Base-by-base conservation (phyloP, 2,113 vertebrate species). In the Paradisaea rubra region DNA sequence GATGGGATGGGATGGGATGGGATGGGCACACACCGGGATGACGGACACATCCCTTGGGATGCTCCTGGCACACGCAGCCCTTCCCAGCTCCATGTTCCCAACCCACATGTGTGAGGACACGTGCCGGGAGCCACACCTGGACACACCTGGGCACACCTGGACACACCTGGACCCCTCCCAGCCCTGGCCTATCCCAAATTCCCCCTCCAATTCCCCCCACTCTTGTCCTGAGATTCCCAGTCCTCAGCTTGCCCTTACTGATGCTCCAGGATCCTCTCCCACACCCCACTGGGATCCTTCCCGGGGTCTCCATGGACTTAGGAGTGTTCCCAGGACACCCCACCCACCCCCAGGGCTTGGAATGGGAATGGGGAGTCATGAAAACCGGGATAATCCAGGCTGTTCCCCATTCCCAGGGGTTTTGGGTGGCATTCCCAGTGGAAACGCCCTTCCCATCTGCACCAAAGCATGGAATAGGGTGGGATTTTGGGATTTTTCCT, bases 221-320 rank as follows among this genome's bases (percentile, higher is more conserved):
- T 41, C 4, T 0, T 14, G 1, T 22, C 64, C 44, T 1, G 0
- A 60, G 4, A 70, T 70, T 82, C 65, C 66, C 37, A 35, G 11
- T 8, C 54, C 65, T 59, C 64, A 11, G 14, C 53, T n/a, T 5
- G 2, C 6, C 44, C 2, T 20, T 35, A 56, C 80, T 2, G 20
- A 8, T 8, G 31, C 31, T 30, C 37, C 79, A n/a, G 35, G 24
- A 50, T 23, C 30, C 65, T 52, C 35, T 50, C 65, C 45, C 1
- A 0, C 19, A 35, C 60, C 80, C 65, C 54, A 7, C 45, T 6
- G 65, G 37, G 65, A 70, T 52, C 10, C 6, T 12, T 35, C 54
- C 66, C 0, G 2, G 15, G 6, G 3, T 60, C 31, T 42, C 54
- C 49, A 11, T 9, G 49, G 49, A 13, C 1, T 2, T 14, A 11